A percentile compares a stretch with the other conserved stretches of the same genome.
These are phyloP conservation scores for Rhinophrynus dorsalis DNA, from an alignment of 2,797 vertebrate genomes.

Conservation along the genomic window DNA sequence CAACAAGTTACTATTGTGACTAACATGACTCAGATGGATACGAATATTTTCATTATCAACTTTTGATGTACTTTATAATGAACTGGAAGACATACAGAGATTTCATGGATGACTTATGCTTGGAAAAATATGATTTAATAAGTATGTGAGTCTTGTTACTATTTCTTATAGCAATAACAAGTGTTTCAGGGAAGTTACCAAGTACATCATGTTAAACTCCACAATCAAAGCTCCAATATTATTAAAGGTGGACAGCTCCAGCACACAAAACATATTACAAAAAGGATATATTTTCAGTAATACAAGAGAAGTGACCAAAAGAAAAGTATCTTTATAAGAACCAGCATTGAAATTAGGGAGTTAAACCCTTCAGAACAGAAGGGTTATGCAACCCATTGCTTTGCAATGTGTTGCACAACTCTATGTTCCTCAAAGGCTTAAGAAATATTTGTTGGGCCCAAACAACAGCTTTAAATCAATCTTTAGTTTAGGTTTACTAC, in stretches of 20 bases:
- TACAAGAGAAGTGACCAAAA: too few relatives aligned
- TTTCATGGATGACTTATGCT: neutral
- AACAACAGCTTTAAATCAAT: too few relatives aligned
- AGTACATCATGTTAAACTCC: neutral
- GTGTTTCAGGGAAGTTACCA: neutral
- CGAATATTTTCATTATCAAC: slow-evolving; percentile 12
- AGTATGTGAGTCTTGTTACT: neutral
- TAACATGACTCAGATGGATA: slow-evolving; percentile 3
- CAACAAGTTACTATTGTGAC: neutral
- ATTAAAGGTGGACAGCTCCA: neutral
- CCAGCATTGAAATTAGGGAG: too few relatives aligned
- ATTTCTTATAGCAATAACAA: neutral
- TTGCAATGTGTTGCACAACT: too few relatives aligned
- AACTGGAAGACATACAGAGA: neutral
- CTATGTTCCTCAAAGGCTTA: too few relatives aligned
- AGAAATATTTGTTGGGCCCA: too few relatives aligned
- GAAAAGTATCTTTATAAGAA: too few relatives aligned
- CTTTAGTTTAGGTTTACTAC: too few relatives aligned
- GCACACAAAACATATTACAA: too few relatives aligned
- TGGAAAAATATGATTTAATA: slow-evolving; percentile 1
- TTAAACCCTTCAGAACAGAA: too few relatives aligned
- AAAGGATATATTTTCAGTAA: too few relatives aligned
- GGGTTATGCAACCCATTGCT: too few relatives aligned
- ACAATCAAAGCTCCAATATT: neutral
- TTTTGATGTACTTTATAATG: neutral